Evolutionary conservation across 2,113 vertebrate species (phyloP).

Genomic region (Telmatochromis sp.): DNA sequence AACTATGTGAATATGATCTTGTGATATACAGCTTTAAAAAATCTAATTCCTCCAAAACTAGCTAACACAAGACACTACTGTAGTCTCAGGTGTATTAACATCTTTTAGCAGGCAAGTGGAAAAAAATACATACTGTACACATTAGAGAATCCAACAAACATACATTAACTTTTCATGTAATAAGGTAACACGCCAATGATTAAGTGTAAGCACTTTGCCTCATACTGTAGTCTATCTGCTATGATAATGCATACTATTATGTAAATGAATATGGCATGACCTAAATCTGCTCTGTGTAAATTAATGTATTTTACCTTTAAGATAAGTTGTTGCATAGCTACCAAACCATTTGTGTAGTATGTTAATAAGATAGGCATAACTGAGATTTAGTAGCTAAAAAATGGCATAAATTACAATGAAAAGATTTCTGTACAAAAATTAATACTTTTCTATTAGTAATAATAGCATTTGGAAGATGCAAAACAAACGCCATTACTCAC

Average conservation of each 20-base stretch:
- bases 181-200: slow-evolving; percentile 58
- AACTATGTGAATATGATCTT: neutral
- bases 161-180: slow-evolving; percentile 53
- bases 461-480: slow-evolving; percentile 18
- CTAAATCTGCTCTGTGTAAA: slow-evolving; percentile 70
- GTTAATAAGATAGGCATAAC: slow-evolving; percentile 36
- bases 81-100: neutral
- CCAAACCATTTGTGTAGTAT: slow-evolving; percentile 41
- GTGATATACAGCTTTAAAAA: neutral
- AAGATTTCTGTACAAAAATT: slow-evolving; percentile 42
- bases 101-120: neutral
- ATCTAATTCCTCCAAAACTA: neutral
- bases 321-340: slow-evolving; percentile 39
- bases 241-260: slow-evolving; percentile 70
- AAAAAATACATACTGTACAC: neutral
- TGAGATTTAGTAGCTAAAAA: slow-evolving; percentile 46
- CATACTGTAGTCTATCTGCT: slow-evolving; percentile 56
- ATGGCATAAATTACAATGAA: slow-evolving; percentile 57
- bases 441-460: slow-evolving; percentile 38
- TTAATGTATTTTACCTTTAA: slow-evolving; percentile 74
- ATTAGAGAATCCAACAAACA: slow-evolving; percentile 26
- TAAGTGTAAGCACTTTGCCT: slow-evolving; percentile 61
- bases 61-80: neutral
- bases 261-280: slow-evolving; percentile 67
- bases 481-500: slow-evolving; percentile 59